Evolutionary conservation across 1,140 invertebrate species (phyloP), one percentile per base, ranked within the genome.

Genomic region (Drosophila truncata): DNA sequence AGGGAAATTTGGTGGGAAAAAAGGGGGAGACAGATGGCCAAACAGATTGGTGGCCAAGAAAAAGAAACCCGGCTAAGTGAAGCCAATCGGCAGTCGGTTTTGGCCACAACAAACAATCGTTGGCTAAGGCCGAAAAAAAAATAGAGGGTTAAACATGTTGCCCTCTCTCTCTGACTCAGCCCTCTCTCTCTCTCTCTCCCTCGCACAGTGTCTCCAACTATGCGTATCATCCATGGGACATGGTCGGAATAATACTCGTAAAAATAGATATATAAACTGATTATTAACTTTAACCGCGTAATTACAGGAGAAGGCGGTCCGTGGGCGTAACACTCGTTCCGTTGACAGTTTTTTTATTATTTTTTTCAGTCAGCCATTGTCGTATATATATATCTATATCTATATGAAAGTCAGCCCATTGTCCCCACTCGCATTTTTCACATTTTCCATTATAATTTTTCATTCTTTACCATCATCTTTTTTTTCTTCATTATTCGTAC

Each of bases 281-380:
- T 82, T 84, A 84, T 84, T 84, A 84, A 72, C 52, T 72, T 73
- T 84, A 85, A 85, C 78, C 78, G 74, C 78, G 73, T 81, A 85
- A 85, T 81, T 85, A 78, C 61, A 61, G 74, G 31, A 31, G 50
- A 2, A 23, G 69, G 72, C 55, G 54, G 35, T 39, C 23, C 11
- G 29, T 44, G 79, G 79, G 79, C 79, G 79, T 82, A 66, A 29
- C 79, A 52, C 37, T 39, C 80, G 79, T 82, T 82, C 79, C 80
- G 75, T 82, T 82, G 80, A 82, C 80, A 82, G 75, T 79, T 83
- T 83, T 83, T 78, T 67, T 50, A 37, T 57, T 25, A 27, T 47
- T 5, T 41, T 39, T 52, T 50, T 11, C 52, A 44, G 70, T 73
- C 54, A 35, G 61, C 42, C 67, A 77, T 82, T 77, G 80, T 65